phyloP scores from a whole-genome alignment of 37 sponge, comb jelly and placozoan species.

The Hormiphora californensis region DNA sequence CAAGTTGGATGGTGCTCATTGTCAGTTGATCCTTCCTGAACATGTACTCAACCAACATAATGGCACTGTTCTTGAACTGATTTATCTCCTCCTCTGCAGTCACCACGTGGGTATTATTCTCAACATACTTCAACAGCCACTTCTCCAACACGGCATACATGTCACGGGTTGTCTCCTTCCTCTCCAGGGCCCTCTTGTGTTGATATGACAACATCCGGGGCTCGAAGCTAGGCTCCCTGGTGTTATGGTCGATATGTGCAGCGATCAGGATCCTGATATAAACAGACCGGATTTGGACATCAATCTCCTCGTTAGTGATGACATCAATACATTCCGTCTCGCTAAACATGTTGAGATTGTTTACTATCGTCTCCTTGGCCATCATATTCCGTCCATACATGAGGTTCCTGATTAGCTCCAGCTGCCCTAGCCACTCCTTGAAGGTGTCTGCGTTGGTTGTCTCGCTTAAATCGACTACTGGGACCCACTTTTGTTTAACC shows the following conservation, averaged over 20 bases:
- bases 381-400: constrained; percentile 20
- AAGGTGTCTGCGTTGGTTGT: not conserved
- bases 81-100: not conserved
- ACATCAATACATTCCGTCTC: constrained; percentile 30
- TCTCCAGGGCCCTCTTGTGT: not conserved
- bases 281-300: constrained; percentile 15
- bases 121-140: constrained; percentile 30
- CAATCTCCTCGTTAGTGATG: constrained; percentile 24
- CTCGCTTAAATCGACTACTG: not conserved
- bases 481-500: not conserved
- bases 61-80: constrained; percentile 17
- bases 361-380: not conserved
- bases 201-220: constrained; percentile 38
- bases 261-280: constrained; percentile 33
- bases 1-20: not conserved
- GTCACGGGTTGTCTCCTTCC: not conserved
- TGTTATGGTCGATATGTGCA: constrained; percentile 44
- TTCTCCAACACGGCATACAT: constrained; percentile 26
- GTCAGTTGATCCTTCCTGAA: not conserved
- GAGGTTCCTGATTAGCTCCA: constrained; percentile 38
- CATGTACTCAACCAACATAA: constrained; percentile 46
- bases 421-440: constrained; percentile 10
- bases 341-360: constrained; percentile 32
- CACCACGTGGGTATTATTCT: constrained; percentile 25
- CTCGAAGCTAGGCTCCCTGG: not conserved